A percentile compares a stretch with the other conserved stretches of the same genome.
Conservation (phyloP, 2,797 vertebrate species). For the Squalus acanthias region DNA sequence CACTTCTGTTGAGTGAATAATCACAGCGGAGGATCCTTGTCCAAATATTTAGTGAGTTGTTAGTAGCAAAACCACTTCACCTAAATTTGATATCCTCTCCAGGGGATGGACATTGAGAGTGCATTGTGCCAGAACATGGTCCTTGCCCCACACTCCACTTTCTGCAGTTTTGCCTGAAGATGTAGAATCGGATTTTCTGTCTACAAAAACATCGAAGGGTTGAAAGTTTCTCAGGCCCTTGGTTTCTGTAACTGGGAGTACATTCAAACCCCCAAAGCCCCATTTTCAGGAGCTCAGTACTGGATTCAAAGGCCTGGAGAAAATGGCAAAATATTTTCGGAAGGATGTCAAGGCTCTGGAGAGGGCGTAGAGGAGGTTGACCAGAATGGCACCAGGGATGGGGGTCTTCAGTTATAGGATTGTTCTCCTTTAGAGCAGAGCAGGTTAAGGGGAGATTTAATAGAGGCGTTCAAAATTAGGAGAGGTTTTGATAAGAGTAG, state of each 20-base stretch:
- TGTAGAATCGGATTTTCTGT: background rate
- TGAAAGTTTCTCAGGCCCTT: background rate
- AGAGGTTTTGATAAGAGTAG: too few relatives aligned
- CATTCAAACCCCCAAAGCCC: background rate
- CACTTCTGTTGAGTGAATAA: background rate
- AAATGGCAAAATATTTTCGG: background rate
- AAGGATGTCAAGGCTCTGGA: background rate
- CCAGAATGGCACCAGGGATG: background rate
- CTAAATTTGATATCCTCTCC: background rate
- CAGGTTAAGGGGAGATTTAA: background rate
- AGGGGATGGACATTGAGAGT: background rate
- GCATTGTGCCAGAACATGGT: background rate
- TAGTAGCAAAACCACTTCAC: background rate
- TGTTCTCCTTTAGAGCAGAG: background rate
- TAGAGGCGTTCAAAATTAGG: too few relatives aligned
- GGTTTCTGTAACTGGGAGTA: background rate
- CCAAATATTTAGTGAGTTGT: slow-evolving; percentile 23
- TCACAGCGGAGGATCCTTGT: background rate
- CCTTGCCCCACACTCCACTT: background rate
- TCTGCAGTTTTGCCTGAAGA: background rate
- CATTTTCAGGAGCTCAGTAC: background rate
- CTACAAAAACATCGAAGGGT: background rate
- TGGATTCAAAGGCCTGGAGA: slow-evolving; percentile 32
- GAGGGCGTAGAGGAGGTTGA: background rate
- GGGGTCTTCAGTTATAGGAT: background rate